Evolutionary conservation across 1,140 invertebrate species (phyloP), one percentile per base, ranked within the genome.

Genomic region (Drosophila auraria): DNA sequence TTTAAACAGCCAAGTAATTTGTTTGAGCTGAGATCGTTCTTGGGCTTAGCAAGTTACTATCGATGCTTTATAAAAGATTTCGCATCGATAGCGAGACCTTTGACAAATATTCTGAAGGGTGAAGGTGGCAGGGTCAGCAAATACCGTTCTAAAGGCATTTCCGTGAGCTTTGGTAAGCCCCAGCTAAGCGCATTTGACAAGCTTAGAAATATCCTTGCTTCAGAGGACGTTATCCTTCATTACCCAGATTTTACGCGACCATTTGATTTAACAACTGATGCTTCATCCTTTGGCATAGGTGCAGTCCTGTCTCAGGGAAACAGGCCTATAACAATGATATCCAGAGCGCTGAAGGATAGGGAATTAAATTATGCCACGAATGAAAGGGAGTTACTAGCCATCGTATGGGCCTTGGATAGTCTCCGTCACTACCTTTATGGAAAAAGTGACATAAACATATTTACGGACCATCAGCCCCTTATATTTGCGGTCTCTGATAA

Each of bases 231-330:
- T 11, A 33, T 70, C 9, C 38, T 74, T 23, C 25, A 42, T 30
- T 61, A 90, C 47, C 92, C 91, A 7, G 82, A 93, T 54, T 93
- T 92, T 63, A 44, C 38, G 3, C 62, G 87, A 69, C 75, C 77
- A 40, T 93, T 93, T 61, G 81, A 82, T 15, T 63, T 93, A 12
- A 87, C 89, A 1, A 93, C 80, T n/a, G 91, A 93, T 44, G 49
- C 61, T 23, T 63, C 61, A 63, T 38, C 33, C 50, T 63, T 63
- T 53, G 49, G 49, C 49, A 50, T 53, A 54, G 50, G 38, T 53
- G 49, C 50, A 54, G 63, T 59, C 15, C 30, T 59, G 42, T 59
- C 23, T 59, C n/a, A 45, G 57, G 42, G 57, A 59, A 59, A 53
- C 23, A 53, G 50, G 50, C 50, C 50, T 53, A 53, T 60, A 60